Conservation (phyloP, 2,113 vertebrate species). For the Chaenogobius annularis region DNA sequence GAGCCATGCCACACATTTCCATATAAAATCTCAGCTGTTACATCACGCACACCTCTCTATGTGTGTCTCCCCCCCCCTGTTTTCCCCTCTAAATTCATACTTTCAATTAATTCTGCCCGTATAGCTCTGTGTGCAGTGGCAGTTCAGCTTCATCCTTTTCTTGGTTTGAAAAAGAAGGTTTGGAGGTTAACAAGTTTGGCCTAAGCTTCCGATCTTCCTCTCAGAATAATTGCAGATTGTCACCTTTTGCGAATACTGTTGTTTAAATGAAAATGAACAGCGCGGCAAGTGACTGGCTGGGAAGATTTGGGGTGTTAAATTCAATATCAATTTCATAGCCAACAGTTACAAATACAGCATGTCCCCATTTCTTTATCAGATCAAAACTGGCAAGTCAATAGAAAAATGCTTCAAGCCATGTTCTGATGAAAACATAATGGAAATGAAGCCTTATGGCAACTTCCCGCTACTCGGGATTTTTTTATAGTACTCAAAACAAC, state of each 20-base stretch:
- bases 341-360: neutral
- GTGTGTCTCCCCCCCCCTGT: neutral
- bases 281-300: conserved; percentile 7
- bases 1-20: neutral
- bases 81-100: conserved; percentile 12
- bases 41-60: neutral
- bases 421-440: conserved; percentile 42
- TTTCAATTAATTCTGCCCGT: conserved; percentile 29
- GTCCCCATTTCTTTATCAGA: conserved; percentile 10
- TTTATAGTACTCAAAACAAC: conserved; percentile 14
- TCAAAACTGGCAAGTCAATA: conserved; percentile 44
- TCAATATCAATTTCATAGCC: neutral
- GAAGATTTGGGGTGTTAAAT: neutral
- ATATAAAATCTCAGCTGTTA: conserved; percentile 4
- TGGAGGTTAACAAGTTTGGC: conserved; percentile 32
- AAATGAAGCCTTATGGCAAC: conserved; percentile 39
- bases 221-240: neutral
- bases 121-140: conserved; percentile 17
- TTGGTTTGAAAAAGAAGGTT: conserved; percentile 8
- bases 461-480: neutral
- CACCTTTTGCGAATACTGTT: neutral
- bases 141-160: conserved; percentile 3
- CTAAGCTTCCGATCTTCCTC: neutral
- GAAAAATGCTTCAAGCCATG: conserved; percentile 34
- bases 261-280: neutral